Conservation (phyloP, 2,113 vertebrate species). For the Eudorcas thomsonii region DNA sequence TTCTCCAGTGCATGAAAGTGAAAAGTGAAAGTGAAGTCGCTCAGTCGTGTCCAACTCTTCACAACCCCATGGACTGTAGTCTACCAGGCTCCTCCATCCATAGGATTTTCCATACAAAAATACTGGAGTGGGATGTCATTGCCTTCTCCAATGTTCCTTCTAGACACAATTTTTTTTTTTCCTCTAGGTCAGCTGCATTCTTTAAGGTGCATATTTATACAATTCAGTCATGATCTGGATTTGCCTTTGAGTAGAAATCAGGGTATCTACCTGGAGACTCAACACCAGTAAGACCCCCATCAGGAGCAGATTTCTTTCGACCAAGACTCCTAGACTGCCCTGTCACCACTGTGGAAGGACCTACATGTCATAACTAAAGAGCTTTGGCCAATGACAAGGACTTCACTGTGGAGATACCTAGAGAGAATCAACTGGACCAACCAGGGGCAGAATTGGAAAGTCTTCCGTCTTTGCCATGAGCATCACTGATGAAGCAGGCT, state of each 20-base stretch:
- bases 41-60: too few species aligned
- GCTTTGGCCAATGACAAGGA: not conserved
- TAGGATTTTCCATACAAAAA: too few species aligned
- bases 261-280: not conserved
- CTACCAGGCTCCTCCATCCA: too few species aligned
- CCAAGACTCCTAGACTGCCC: not conserved
- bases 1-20: too few species aligned
- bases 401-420: rapidly evolving
- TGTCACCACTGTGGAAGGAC: rapidly evolving
- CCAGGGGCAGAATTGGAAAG: rapidly evolving
- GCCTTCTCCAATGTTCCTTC: too few species aligned
- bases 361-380: not conserved
- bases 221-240: not conserved
- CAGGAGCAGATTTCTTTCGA: not conserved
- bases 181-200: not conserved
- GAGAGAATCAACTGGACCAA: not conserved
- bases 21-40: too few species aligned
- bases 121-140: too few species aligned
- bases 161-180: not conserved
- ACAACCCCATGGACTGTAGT: too few species aligned
- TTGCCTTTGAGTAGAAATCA: not conserved
- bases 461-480: not conserved
- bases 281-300: not conserved
- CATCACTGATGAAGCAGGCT: not conserved
- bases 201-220: not conserved